phyloP scores from a whole-genome alignment of 2,888 invertebrate genomes.

The Epinotia ramella region DNA sequence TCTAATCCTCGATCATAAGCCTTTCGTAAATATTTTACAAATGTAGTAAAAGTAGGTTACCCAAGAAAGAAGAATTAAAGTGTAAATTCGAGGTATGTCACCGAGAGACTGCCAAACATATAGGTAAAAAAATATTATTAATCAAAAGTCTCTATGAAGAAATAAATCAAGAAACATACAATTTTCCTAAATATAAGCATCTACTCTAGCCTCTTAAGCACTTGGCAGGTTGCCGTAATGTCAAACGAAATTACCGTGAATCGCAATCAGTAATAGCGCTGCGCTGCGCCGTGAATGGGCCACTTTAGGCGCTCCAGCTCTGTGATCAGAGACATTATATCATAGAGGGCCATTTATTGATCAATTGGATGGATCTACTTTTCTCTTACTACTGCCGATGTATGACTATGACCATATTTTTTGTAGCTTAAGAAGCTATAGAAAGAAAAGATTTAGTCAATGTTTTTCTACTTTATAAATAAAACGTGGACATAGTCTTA shows the following conservation, averaged over 20 bases:
- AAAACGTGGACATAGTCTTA: too few species aligned
- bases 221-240: conserved; percentile 23
- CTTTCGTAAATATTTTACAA: too few species aligned
- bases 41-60: too few species aligned
- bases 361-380: neutral
- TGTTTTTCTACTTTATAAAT: too few species aligned
- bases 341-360: neutral
- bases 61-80: too few species aligned
- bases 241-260: conserved; percentile 38
- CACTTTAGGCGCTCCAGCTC: conserved; percentile 17
- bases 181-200: conserved; percentile 10
- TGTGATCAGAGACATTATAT: conserved; percentile 15
- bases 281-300: conserved; percentile 13
- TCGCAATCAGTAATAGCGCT: conserved; percentile 39
- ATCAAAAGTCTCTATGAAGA: neutral
- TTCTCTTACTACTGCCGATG: neutral
- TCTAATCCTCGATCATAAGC: too few species aligned
- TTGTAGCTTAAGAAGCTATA: too few species aligned
- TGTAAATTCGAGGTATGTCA: too few species aligned
- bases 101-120: too few species aligned
- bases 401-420: too few species aligned
- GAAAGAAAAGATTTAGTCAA: too few species aligned
- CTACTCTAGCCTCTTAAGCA: conserved; percentile 17
- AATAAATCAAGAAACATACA: neutral
- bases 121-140: neutral